phyloP scores from a whole-genome alignment of 2,113 vertebrate genomes.

The Cyrtonyx montezumae region DNA sequence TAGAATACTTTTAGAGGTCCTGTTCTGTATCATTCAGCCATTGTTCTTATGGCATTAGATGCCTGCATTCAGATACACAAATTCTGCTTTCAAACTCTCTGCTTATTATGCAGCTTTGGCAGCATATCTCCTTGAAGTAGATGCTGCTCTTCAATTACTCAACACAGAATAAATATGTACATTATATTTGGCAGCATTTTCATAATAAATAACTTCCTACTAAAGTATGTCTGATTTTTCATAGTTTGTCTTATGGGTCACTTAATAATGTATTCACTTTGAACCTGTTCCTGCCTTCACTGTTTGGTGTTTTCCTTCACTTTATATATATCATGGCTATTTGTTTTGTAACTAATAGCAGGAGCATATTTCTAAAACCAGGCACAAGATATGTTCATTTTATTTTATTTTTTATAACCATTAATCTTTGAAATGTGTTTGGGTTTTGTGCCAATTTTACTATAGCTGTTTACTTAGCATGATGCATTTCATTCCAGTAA shows the following conservation, averaged over 20 bases:
- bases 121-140: background rate
- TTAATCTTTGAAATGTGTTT: background rate
- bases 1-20: background rate
- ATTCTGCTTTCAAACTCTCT: background rate
- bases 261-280: background rate
- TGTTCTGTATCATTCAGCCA: background rate
- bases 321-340: background rate
- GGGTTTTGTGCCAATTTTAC: background rate
- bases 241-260: background rate
- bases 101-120: background rate
- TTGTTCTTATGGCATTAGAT: background rate
- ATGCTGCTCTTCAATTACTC: background rate
- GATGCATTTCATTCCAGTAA: conserved; percentile 18
- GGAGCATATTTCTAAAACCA: background rate
- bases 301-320: background rate
- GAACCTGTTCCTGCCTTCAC: background rate
- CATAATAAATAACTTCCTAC: background rate
- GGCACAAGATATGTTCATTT: background rate
- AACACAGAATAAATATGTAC: background rate
- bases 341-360: background rate
- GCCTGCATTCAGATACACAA: background rate
- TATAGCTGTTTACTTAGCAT: background rate
- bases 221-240: background rate
- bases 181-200: background rate
- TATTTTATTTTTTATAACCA: background rate